Base-by-base conservation (phyloP, 1,140 invertebrate genomes). In the Rhyacophila brunnea region DNA sequence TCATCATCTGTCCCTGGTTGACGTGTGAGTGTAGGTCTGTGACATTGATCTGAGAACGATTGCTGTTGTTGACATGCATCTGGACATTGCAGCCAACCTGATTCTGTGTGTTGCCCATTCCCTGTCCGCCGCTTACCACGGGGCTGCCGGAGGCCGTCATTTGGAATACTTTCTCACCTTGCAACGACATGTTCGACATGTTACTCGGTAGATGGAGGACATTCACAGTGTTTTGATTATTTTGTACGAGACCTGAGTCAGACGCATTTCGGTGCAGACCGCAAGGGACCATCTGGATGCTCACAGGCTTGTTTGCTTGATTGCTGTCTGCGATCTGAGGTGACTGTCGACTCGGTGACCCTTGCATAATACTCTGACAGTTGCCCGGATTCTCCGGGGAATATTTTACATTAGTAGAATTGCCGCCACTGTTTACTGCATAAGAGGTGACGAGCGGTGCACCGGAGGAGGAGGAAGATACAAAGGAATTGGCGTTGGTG, bases 61-160 rank as follows among this genome's bases (percentile, higher is more conserved):
- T 64, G 18, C 54, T n/a, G 51, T 59, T 59, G 15, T 48, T 48
- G 0, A 59, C 50, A 14, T 60, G 58, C 53, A 60, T 57, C 47
- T 64, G 62, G 17, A 64, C 32, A 51, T 59, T 64, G 49, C 62
- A 64, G 42, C 54, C 58, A 28, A 57, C 52, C 52, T 64, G 57
- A 14, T 73, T 77, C 54, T 75, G 77, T 67, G 77, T 70, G 65
- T 71, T 75, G 54, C 70, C 74, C 64, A 77, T 72, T 56, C 69
- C 71, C 9, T 70, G 73, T 20, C 19, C 6, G 32, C 18, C 32
- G 40, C 58, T 56, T 23, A 54, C 23, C 45, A 44, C 6, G 36
- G 20, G 7, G 36, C 45, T 49, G 48, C 48, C 45, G 2, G 46
- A 42, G 7, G 54, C 23, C 6, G 62, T 49, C 13, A 64, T 57